These are phyloP conservation scores for Silurus glanis DNA, from an alignment of 2,113 vertebrate species.

Conservation along the genomic window DNA sequence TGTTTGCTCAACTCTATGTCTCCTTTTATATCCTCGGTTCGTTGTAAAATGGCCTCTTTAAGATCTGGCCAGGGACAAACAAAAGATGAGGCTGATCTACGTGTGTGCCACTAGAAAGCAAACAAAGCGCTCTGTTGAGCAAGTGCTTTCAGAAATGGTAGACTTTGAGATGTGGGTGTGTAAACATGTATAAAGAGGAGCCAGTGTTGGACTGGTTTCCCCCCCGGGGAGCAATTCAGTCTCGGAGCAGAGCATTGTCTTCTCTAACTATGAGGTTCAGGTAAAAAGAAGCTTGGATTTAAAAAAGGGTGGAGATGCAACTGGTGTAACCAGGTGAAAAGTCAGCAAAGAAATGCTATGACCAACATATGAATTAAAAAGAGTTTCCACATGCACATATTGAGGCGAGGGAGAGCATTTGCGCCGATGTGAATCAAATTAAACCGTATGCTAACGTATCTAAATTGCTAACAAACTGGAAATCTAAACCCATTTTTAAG, in stretches of 20 bases:
- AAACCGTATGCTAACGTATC: too few species aligned
- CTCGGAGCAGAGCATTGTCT: not conserved
- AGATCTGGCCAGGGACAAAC: not conserved
- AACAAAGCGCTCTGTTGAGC: not conserved
- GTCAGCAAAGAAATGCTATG: not conserved
- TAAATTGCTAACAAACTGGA: too few species aligned
- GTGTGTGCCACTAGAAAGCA: not conserved
- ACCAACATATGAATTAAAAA: not conserved
- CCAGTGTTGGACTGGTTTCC: not conserved
- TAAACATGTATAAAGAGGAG: not conserved
- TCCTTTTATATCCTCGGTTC: not conserved
- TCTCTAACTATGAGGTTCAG: not conserved
- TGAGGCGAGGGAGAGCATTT: not conserved
- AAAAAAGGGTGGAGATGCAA: not conserved
- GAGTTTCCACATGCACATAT: not conserved
- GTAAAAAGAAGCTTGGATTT: not conserved
- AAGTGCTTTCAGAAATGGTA: conserved; percentile 28
- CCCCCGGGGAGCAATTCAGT: not conserved
- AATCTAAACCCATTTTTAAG: too few species aligned
- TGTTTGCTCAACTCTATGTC: not conserved
- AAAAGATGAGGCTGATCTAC: conserved; percentile 1
- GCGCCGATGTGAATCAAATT: not conserved
- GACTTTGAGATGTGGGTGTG: conserved; percentile 59
- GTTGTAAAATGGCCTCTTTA: not conserved
- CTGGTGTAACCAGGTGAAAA: not conserved